Conservation (phyloP, 2,888 invertebrate genomes). For the Xestia sexstrigata region DNA sequence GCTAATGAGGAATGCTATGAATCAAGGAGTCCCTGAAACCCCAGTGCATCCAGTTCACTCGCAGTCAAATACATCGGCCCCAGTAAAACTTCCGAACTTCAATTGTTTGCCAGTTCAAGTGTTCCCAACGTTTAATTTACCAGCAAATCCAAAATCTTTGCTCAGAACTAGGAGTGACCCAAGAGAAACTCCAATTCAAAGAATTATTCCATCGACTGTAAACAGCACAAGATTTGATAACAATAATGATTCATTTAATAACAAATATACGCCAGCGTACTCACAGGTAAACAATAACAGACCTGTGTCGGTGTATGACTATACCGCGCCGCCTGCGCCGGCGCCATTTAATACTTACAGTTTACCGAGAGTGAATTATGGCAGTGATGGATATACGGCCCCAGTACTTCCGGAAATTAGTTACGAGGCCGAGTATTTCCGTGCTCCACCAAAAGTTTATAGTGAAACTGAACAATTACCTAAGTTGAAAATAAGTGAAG, state of each 20-base stretch:
- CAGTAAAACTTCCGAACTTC: constrained; percentile 84
- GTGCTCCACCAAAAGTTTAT: constrained; percentile 65
- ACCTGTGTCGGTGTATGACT: constrained; percentile 76
- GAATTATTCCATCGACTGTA: constrained; percentile 67
- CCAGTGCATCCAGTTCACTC: constrained; percentile 89
- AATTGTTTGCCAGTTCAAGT: constrained; percentile 89
- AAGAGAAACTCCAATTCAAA: constrained; percentile 72
- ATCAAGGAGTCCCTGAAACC: constrained; percentile 93
- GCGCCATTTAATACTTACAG: constrained; percentile 63
- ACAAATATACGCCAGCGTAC: constrained; percentile 65
- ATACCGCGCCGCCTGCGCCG: constrained; percentile 62
- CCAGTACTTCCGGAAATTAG: constrained; percentile 77
- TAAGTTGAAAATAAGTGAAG: constrained; percentile 48
- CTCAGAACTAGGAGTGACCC: constrained; percentile 83
- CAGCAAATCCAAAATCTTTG: constrained; percentile 92
- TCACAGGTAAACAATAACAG: constrained; percentile 76
- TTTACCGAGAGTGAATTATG: constrained; percentile 71
- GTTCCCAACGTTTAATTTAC: constrained; percentile 92
- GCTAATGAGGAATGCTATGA: constrained; percentile 89
- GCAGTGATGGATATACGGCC: constrained; percentile 69
- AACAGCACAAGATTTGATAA: constrained; percentile 66
- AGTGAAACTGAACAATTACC: constrained; percentile 60
- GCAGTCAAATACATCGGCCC: constrained; percentile 87
- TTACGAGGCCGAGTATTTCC: constrained; percentile 79
- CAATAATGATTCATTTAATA: constrained; percentile 70